Evolutionary conservation across 2,113 vertebrate species (phyloP), one percentile per base, ranked within the genome.

Genomic region (Prunella fulvescens): DNA sequence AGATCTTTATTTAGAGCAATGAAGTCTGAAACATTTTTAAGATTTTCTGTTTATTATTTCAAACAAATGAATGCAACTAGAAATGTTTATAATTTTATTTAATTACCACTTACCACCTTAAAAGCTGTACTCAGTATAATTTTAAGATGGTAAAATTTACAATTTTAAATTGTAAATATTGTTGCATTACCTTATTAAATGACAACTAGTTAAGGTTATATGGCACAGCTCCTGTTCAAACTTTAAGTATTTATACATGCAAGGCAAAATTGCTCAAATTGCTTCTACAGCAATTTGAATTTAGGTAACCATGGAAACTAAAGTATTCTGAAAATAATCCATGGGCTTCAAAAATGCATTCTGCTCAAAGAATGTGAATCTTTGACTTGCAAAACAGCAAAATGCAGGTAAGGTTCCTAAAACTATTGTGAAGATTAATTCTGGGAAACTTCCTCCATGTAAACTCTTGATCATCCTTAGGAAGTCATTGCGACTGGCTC

Each of bases 271-370:
- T 82, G 62, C 84, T 91, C 81, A 82, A 91, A 93, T 70, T 95
- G 81, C 88, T 91, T 94, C 71, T 76, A 86, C 79, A 92, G 85
- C 85, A 88, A 86, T 90, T 92, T 28, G 1, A 83, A 91, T 95
- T 88, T 95, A 94, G 84, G 95, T 96, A 93, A 92, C 94, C 94
- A 95, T 95, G 90, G 93, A 86, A 96, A 97, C 92, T n/a, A 51
- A 90, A 96, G 57, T 78, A 85, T 90, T 83, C 93, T 96, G 90
- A 95, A 96, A 97, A 96, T 88, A 94, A 96, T 78, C 79, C 88
- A 73, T 6, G 15, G 64, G 79, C 66, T 95, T 93, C 76, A 92
- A 74, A 84, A 92, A 88, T 22, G 35, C 79, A 45, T 60, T 78
- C 66, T 80, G 74, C 71, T 88, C 60, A 54, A 86, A 92, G 56